These are phyloP conservation scores for Congeria kusceri DNA, from an alignment of 2,888 invertebrate species.

Conservation along the genomic window DNA sequence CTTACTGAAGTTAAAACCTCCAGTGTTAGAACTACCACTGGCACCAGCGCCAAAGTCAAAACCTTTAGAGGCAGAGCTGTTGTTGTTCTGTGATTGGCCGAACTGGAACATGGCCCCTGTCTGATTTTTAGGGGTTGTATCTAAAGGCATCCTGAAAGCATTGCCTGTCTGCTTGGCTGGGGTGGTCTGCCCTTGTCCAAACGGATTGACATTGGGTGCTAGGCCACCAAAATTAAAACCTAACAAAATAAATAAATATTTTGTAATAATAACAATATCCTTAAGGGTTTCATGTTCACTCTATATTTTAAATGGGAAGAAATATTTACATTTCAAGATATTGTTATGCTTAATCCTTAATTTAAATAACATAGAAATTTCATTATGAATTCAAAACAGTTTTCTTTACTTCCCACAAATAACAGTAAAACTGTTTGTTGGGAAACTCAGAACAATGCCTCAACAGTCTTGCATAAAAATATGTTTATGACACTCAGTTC, in stretches of 20 bases:
- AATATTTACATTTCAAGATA: too few species aligned
- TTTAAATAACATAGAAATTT: too few species aligned
- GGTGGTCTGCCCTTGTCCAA: conserved; percentile 56
- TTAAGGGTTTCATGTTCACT: too few species aligned
- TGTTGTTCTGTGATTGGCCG: conserved; percentile 39
- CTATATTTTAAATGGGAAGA: too few species aligned
- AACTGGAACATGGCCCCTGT: conserved; percentile 52
- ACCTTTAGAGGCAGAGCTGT: conserved; percentile 43
- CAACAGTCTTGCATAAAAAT: too few species aligned
- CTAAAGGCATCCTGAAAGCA: conserved; percentile 44
- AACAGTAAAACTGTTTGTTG: too few species aligned
- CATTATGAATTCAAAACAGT: too few species aligned
- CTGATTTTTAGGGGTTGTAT: conserved; percentile 49
- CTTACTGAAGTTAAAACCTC: conserved; percentile 60
- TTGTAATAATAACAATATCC: conserved; percentile 2
- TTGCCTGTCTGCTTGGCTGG: conserved; percentile 59
- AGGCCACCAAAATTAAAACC: conserved; percentile 54
- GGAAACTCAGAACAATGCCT: too few species aligned
- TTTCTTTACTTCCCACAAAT: too few species aligned
- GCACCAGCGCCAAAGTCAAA: conserved; percentile 46
- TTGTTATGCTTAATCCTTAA: too few species aligned
- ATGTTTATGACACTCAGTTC: too few species aligned
- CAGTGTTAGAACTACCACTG: conserved; percentile 14
- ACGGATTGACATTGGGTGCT: conserved; percentile 60
- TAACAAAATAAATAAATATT: conserved; percentile 17